Percentiles rank a stretch among this genome's conserved stretches.
Evolutionary conservation across 2,113 vertebrate species (phyloP).

Genomic region (Gallinago media): DNA sequence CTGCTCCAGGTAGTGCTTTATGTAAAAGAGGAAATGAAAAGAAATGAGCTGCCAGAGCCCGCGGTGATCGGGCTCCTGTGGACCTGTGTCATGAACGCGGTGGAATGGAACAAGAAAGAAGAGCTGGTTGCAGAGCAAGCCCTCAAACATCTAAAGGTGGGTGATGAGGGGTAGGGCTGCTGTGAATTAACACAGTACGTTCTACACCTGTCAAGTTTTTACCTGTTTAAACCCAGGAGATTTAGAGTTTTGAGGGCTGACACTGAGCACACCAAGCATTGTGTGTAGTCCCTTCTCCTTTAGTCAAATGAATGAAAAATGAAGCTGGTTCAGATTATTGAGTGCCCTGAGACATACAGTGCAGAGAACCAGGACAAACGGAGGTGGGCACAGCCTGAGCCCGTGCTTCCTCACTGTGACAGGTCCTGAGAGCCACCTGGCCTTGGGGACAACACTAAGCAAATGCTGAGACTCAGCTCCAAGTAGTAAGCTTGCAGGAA

Average conservation of each 20-base stretch:
- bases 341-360: not conserved
- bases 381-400: not conserved
- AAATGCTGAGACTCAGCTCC: not conserved
- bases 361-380: not conserved
- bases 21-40: constrained; percentile 93
- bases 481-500: not conserved
- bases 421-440: not conserved
- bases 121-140: constrained; percentile 93
- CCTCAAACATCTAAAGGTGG: constrained; percentile 90
- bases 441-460: not conserved
- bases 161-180: not conserved
- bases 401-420: not conserved
- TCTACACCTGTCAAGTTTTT: not conserved
- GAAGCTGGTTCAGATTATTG: not conserved
- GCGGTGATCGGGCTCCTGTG: constrained; percentile 91
- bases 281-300: not conserved
- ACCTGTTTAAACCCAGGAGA: not conserved
- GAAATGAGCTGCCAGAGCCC: constrained; percentile 86
- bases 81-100: constrained; percentile 91
- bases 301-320: not conserved
- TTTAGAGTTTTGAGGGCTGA: not conserved
- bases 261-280: not conserved
- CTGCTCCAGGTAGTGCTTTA: constrained; percentile 85
- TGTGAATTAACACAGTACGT: not conserved
- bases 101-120: constrained; percentile 96